Base-by-base conservation (phyloP, 2,888 invertebrate genomes). In the Apeira syringaria region DNA sequence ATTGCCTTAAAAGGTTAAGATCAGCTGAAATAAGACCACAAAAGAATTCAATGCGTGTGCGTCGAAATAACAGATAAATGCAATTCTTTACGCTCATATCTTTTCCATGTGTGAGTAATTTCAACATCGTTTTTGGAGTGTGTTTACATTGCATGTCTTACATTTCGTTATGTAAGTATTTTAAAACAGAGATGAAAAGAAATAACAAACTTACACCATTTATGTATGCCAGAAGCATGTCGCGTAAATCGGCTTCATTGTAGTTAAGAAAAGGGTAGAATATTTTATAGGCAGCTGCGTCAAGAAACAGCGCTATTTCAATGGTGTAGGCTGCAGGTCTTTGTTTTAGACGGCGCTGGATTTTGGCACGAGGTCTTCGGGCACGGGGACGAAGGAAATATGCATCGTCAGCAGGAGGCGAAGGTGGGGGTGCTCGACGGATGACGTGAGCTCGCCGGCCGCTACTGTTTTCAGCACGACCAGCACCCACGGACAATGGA, bases 221-320 rank as follows among this genome's bases (percentile, higher is more conserved):
- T 57, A 95, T 91, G 61, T 95, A 95, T 6, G 95, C 95, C 40
- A 96, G 72, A n/a, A 95, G 77, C 94, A 95, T 94, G 65, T 95
- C 94, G 20, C 92, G 86, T 28, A 95, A 75, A 62, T 93, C 92
- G 6, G 83, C 84, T 48, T 94, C 94, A 63, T 94, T 92, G 55
- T 92, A 87, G 51, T 92, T 90, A 50, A 94, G 91, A 66, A 92
- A 93, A 0, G 95, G 94, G 7, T 92, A 80, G 71, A 95, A 95
- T 17, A 93, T 91, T 63, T 91, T 92, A 64, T 95, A 95, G 0
- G 92, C 95, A 0, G 94, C 92, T 67, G 93, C 93, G 63, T 95
- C 95, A 57, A 95, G 92, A 73, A 95, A 95, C 26, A 95, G 75
- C 0, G 94, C 95, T 34, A 95, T 76, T 72, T 96, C 95, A 24